Base-by-base conservation (phyloP, 35 echinoderm and acorn worm genomes). In the Ophioderma brevispina region DNA sequence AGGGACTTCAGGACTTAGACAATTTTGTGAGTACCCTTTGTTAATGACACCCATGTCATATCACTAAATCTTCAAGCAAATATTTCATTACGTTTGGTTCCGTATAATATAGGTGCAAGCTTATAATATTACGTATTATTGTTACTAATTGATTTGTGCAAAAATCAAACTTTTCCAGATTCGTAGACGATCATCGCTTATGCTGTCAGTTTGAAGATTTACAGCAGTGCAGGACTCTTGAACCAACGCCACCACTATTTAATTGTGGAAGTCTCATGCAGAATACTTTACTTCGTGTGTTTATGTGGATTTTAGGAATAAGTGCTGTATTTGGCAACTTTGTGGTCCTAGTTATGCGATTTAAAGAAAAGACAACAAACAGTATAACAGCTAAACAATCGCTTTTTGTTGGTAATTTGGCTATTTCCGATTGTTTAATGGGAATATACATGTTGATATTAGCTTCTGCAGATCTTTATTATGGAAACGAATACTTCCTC, bases 401-500 rank as follows among this genome's bases (percentile, higher is more conserved):
- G 0, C 36, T 83, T 34, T 46, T 91, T 1, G 39, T 91, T 0
- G 28, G 37, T 25, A 91, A 91, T 41, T 46, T 91, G 0, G 81
- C 80, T 28, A 75, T 91, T 38, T 55, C 89, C 3, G 81, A 91
- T 84, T 84, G 70, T 15, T 82, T 91, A 0, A 91, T 91, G 89
- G 89, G 89, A 13, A 56, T 91, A 2, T 91, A 91, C 81, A 83
- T 91, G 76, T 31, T 91, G 1, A 84, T 91, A 19, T 76, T 91
- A 17, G 81, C 89, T 33, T 75, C 89, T 0, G 80, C 75, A 28
- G 89, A 91, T 37, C 34, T 46, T 13, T 33, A 83, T 28, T 76
- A 91, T 31, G 59, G 81, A 1, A 55, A 91, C 8, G 13, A 77
- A 21, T 91, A 91, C 36, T 81, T 83, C 25, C 32, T 76, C 6